phyloP scores from a whole-genome alignment of 2,888 invertebrate genomes.

The Pedicia rivosa region DNA sequence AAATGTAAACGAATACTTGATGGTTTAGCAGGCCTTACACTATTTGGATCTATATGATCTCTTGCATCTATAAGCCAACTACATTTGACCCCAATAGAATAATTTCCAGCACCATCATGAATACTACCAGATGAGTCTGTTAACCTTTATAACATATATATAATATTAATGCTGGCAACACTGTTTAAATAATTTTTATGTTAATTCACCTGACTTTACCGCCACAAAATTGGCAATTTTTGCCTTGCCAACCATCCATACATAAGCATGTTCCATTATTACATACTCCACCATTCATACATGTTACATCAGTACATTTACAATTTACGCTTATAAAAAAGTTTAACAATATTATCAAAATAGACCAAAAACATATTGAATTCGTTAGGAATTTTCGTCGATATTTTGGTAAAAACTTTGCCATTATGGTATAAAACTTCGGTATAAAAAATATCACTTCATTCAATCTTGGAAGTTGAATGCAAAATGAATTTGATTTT shows the following conservation, averaged over 20 bases:
- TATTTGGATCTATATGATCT: conserved; percentile 24
- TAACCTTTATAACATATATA: too few relatives aligned
- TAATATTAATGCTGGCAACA: too few relatives aligned
- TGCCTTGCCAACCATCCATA: conserved; percentile 84
- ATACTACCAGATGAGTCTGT: conserved; percentile 53
- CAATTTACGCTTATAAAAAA: conserved; percentile 29
- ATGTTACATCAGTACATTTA: conserved; percentile 22
- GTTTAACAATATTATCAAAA: conserved; percentile 38
- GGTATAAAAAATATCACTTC: too few relatives aligned
- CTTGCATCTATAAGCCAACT: conserved; percentile 81
- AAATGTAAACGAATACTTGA: conserved; percentile 69
- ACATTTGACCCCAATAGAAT: conserved; percentile 85
- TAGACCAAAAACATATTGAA: conserved; percentile 36
- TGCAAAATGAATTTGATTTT: too few relatives aligned
- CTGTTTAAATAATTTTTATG: too few relatives aligned
- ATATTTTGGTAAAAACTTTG: conserved; percentile 66
- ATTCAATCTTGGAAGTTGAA: too few relatives aligned
- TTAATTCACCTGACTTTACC: conserved; percentile 85
- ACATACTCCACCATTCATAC: conserved; percentile 46
- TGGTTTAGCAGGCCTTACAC: conserved; percentile 17
- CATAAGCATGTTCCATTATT: conserved; percentile 78
- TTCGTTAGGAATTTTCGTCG: conserved; percentile 53
- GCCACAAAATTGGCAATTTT: conserved; percentile 84
- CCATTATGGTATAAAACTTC: conserved; percentile 52
- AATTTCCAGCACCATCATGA: conserved; percentile 82